Percentiles rank a stretch among this genome's conserved stretches.
Evolutionary conservation across 2,888 invertebrate genomes (phyloP).

Genomic region (Lingula anatina): DNA sequence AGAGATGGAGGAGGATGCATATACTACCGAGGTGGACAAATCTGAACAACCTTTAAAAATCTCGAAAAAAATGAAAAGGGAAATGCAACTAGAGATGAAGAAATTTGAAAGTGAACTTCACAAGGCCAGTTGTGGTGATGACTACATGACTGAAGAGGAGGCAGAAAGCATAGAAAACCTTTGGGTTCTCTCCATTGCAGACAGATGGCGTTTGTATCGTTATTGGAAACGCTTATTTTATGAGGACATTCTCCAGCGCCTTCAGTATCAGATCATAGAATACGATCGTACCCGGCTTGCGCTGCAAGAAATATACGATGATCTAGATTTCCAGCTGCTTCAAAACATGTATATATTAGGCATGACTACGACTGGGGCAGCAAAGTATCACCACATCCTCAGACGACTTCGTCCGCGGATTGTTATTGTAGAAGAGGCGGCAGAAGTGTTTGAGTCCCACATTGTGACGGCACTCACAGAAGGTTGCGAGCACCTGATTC

Average conservation of each 20-base stretch:
- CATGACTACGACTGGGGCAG: slow-evolving; percentile 49
- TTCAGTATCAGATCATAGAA: slow-evolving; percentile 10
- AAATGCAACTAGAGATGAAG: slow-evolving; percentile 7
- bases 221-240: slow-evolving; percentile 38
- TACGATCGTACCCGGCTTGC: slow-evolving; percentile 14
- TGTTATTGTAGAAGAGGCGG: slow-evolving; percentile 76
- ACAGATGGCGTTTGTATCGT: slow-evolving; percentile 54
- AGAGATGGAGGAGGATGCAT: too few species aligned
- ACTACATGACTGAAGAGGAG: slow-evolving; percentile 27
- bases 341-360: slow-evolving; percentile 30
- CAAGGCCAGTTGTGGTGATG: too few species aligned
- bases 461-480: slow-evolving; percentile 70
- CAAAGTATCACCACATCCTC: slow-evolving; percentile 33
- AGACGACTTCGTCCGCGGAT: slow-evolving; percentile 45
- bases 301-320: slow-evolving; percentile 15
- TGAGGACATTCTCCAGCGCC: slow-evolving; percentile 9
- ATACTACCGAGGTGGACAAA: too few species aligned
- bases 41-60: too few species aligned
- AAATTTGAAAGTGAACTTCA: too few species aligned
- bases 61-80: slow-evolving; percentile 5
- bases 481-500: slow-evolving; percentile 72
- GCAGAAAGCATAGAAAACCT: slow-evolving; percentile 19
- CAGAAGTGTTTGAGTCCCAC: slow-evolving; percentile 80
- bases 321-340: slow-evolving; percentile 29
- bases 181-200: slow-evolving; percentile 25